Percentiles rank a stretch among this genome's conserved stretches.
Evolutionary conservation across 2,888 invertebrate species (phyloP).

Genomic region (Ormyrus thymus): DNA sequence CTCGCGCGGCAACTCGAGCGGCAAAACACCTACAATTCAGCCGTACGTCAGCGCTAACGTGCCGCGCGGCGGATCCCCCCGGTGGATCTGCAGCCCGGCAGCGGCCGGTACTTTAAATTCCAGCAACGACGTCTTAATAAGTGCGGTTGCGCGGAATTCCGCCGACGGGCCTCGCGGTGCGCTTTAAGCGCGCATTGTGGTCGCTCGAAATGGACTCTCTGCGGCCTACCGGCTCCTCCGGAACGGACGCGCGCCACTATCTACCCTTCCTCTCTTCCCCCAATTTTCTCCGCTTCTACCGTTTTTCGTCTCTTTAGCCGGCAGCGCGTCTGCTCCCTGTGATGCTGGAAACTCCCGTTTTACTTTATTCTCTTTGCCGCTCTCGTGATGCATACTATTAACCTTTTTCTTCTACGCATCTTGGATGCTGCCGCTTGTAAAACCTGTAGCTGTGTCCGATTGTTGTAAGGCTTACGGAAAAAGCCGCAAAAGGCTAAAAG

Average conservation of each 20-base stretch:
- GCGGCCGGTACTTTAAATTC: conserved; percentile 66
- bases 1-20: too few species aligned
- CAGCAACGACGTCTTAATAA: conserved; percentile 73
- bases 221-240: conserved; percentile 65
- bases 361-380: neutral
- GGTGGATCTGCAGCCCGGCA: too few species aligned
- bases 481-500: too few species aligned
- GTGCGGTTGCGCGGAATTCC: conserved; percentile 70
- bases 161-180: conserved; percentile 46
- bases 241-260: neutral
- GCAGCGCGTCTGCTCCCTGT: too few species aligned
- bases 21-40: conserved; percentile 31
- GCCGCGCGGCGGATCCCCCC: neutral
- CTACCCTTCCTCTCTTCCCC: conserved; percentile 57
- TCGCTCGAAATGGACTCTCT: conserved; percentile 69
- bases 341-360: too few species aligned
- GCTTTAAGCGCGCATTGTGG: conserved; percentile 69
- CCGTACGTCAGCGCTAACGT: conserved; percentile 37
- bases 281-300: neutral
- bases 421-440: too few species aligned
- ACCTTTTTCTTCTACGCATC: too few species aligned
- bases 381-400: too few species aligned
- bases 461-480: too few species aligned
- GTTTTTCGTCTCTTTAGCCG: conserved; percentile 49
- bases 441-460: too few species aligned